Conservation (phyloP, 1,140 invertebrate genomes). For the Paralvinella palmiformis region DNA sequence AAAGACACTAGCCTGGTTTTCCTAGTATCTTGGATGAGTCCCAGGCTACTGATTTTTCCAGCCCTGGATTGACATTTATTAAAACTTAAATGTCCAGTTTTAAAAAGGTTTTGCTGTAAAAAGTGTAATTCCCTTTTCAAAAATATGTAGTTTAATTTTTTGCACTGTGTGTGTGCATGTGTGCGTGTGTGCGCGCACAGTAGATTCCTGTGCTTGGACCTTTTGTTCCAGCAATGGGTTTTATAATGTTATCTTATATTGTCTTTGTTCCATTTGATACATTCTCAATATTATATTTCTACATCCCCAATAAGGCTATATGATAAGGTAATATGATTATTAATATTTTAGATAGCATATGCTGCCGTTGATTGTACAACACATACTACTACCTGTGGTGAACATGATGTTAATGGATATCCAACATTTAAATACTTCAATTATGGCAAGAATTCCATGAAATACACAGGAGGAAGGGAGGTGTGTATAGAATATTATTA, state of each 20-base stretch:
- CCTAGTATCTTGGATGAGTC: too few relatives aligned
- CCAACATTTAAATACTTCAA: constrained; percentile 83
- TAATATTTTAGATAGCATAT: constrained; percentile 59
- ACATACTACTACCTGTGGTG: constrained; percentile 58
- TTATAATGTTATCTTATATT: neutral
- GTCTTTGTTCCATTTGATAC: neutral
- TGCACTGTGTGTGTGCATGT: too few relatives aligned
- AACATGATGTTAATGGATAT: constrained; percentile 72
- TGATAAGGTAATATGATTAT: constrained; percentile 5
- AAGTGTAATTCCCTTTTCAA: too few relatives aligned
- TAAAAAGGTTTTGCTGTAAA: too few relatives aligned
- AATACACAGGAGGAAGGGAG: constrained; percentile 68
- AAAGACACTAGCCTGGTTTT: too few relatives aligned
- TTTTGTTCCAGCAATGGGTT: too few relatives aligned
- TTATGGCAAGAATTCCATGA: constrained; percentile 66
- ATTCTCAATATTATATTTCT: neutral
- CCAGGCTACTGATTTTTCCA: too few relatives aligned
- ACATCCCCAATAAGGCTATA: neutral
- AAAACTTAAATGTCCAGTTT: too few relatives aligned
- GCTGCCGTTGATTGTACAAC: constrained; percentile 78
- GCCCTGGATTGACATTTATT: too few relatives aligned
- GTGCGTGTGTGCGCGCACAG: too few relatives aligned
- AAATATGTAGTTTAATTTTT: too few relatives aligned
- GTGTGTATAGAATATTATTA: constrained; percentile 34
- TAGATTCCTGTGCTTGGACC: too few relatives aligned